A percentile compares a stretch with the other conserved stretches of the same genome.
Conservation (phyloP, 2,113 vertebrate genomes). For the Microcebus tavaratra region DNA sequence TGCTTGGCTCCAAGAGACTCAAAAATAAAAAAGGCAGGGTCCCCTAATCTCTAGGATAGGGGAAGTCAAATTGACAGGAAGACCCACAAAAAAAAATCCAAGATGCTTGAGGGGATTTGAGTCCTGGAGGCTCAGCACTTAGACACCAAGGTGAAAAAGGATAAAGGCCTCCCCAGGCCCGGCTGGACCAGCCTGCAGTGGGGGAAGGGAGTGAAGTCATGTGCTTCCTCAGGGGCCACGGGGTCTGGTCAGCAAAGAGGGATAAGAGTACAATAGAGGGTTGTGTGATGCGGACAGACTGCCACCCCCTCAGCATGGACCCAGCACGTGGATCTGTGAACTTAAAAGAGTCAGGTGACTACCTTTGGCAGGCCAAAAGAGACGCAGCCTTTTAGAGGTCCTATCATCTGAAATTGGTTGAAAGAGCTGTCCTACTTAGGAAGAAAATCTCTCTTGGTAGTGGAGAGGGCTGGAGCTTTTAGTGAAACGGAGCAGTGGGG, state of each 20-base stretch:
- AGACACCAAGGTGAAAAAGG: not conserved
- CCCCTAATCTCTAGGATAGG: not conserved
- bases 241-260: not conserved
- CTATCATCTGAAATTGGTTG: constrained; percentile 28
- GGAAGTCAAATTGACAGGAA: not conserved
- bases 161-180: not conserved
- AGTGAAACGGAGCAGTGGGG: not conserved
- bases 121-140: not conserved
- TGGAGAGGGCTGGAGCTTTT: not conserved
- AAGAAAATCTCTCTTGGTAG: not conserved
- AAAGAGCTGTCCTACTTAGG: constrained; percentile 4
- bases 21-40: not conserved
- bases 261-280: not conserved
- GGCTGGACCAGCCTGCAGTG: not conserved
- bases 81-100: not conserved
- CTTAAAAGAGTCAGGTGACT: constrained; percentile 32
- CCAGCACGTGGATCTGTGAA: not conserved
- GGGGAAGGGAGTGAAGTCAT: not conserved
- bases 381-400: not conserved
- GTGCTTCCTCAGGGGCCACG: not conserved
- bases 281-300: not conserved
- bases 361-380: not conserved
- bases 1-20: not conserved
- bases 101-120: not conserved
- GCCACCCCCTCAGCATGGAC: not conserved